These are phyloP conservation scores for Parapsyche elsis DNA, from an alignment of 1,140 invertebrate genomes.

Conservation along the genomic window DNA sequence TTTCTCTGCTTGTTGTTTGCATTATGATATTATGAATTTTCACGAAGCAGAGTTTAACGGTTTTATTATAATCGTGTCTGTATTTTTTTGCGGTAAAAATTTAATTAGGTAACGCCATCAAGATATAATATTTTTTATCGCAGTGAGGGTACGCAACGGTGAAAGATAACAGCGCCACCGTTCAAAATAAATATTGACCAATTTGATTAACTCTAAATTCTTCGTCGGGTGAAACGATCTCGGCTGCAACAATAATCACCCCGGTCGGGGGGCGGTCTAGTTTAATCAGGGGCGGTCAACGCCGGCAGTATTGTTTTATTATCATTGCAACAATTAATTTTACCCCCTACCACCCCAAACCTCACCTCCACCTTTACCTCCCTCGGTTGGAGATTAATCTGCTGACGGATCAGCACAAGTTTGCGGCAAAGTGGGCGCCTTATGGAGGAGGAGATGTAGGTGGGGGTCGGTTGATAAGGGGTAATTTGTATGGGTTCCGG, in stretches of 20 bases:
- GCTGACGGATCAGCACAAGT: background rate
- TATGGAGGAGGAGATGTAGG: no score
- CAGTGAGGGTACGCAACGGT: no score
- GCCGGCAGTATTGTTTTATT: background rate
- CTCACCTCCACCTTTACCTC: background rate
- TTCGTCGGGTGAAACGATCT: background rate
- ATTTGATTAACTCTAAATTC: background rate
- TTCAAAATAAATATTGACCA: background rate
- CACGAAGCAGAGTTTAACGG: no score
- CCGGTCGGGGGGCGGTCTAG: background rate
- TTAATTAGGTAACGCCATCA: no score
- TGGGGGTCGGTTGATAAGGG: conserved; percentile 11
- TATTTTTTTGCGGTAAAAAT: no score
- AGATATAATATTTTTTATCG: no score
- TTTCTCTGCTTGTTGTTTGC: no score
- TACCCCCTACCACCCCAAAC: background rate
- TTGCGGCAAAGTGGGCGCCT: background rate
- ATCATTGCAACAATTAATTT: background rate
- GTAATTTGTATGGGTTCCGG: conserved; percentile 14
- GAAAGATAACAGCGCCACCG: no score
- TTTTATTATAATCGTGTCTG: no score
- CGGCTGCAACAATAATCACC: background rate
- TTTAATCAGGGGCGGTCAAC: background rate
- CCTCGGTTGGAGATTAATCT: background rate
- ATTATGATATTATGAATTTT: no score